Evolutionary conservation across 2,797 vertebrate species (phyloP), one percentile per base, ranked within the genome.

Genomic region (Schizothorax lantsangensis): DNA sequence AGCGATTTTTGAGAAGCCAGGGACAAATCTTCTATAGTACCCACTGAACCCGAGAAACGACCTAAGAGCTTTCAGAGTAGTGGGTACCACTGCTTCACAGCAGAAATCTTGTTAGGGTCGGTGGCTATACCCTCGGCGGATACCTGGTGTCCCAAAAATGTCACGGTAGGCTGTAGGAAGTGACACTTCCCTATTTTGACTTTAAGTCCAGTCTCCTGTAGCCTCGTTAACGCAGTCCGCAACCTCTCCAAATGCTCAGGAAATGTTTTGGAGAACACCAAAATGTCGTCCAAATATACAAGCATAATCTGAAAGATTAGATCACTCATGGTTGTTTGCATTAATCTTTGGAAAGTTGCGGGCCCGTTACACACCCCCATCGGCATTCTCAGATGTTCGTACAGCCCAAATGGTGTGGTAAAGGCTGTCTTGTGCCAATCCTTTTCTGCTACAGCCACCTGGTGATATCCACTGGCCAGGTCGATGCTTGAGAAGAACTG

Each of bases 141-240:
- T 36, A 54, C 4, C 49, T 78, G 49, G 1, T 78, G 47, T 6
- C 49, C 75, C 75, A 78, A 9, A 38, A 78, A 78, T 1, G 8
- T 78, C 75, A n/a, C n/a, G n/a, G n/a, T n/a, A n/a, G n/a, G 15
- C 30, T 78, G 75, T 38, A 78, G 19, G 9, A 78, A 78, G 30
- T 78, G 30, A 12, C 75, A 78, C 6, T 78, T 78, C 47, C 26
- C 74, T 33, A 77, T n/a, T 33, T 77, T 77, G n/a, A 54, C 47
- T 30, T 33, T 77, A 36, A 77, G 36, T 3, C 68, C 68, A 17
- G 36, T 71, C 15, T 71, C 30, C 19, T 71, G 68, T 14, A 71
- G 68, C 2, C 36, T 36, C 5, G 1, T 9, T 21, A 72, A n/a
- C 69, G 12, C 69, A 21, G 36, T 40, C 38, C 3, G 6, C 69